A percentile compares a stretch with the other conserved stretches of the same genome.
phyloP scores from a whole-genome alignment of 2,888 invertebrate species.

The Horisme vitalbata region DNA sequence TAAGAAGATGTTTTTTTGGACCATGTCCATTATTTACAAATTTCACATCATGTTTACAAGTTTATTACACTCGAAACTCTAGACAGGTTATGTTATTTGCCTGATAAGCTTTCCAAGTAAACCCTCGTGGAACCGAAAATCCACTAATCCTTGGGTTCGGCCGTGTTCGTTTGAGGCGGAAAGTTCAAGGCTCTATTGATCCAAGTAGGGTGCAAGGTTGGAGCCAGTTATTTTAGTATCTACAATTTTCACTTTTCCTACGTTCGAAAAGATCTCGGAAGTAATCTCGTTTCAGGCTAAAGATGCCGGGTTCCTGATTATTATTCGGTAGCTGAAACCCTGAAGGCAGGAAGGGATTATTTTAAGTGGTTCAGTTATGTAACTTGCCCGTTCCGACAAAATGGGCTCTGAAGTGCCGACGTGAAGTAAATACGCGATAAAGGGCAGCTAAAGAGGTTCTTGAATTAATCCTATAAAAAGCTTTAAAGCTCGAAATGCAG shows the following conservation, averaged over 20 bases:
- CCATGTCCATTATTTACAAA: not conserved
- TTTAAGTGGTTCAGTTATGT: conserved; percentile 1
- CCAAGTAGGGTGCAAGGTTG: conserved; percentile 61
- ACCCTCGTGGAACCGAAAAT: conserved; percentile 12
- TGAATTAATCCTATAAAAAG: conserved; percentile 3
- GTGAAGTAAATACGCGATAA: not conserved
- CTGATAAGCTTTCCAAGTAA: conserved; percentile 22
- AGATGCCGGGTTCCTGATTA: conserved; percentile 3
- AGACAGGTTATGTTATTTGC: conserved; percentile 12
- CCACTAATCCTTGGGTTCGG: conserved; percentile 22
- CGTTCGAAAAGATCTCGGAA: conserved; percentile 7
- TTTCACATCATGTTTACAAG: conserved; percentile 4
- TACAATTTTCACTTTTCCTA: conserved; percentile 47
- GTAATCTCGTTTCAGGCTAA: conserved; percentile 11
- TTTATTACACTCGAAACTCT: conserved; percentile 10
- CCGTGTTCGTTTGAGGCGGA: conserved; percentile 36
- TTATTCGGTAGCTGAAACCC: conserved; percentile 2
- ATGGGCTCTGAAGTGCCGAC: not conserved
- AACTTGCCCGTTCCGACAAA: not conserved
- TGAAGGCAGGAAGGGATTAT: conserved; percentile 6
- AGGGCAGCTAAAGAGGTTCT: not conserved
- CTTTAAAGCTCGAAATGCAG: conserved; percentile 11
- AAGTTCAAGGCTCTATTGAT: conserved; percentile 80
- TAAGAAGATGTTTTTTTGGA: too few relatives aligned
- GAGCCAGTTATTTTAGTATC: conserved; percentile 44